Evolutionary conservation across 2,888 invertebrate species (phyloP).

Genomic region (Hoplodrina ambigua): DNA sequence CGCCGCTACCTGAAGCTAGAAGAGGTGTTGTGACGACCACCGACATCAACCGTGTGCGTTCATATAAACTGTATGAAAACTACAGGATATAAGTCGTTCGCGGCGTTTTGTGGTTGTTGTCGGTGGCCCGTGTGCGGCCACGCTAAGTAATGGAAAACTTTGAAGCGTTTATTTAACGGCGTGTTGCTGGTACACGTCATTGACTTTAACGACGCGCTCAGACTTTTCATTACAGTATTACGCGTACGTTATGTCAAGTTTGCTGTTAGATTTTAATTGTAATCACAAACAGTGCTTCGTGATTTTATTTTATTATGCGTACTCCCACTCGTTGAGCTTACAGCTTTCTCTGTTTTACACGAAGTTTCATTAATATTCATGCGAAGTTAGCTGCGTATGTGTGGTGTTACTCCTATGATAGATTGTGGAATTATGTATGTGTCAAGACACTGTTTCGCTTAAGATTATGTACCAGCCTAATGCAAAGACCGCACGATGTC

Average conservation of each 20-base stretch:
- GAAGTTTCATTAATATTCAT: not conserved
- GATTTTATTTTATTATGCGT: conserved; percentile 33
- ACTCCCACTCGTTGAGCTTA: conserved; percentile 1
- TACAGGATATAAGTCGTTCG: too few species aligned
- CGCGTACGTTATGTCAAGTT: conserved; percentile 52
- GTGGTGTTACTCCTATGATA: conserved; percentile 2
- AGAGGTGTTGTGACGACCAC: too few species aligned
- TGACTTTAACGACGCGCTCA: conserved; percentile 79
- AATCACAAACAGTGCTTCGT: conserved; percentile 39
- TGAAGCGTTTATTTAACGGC: conserved; percentile 69
- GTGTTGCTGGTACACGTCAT: conserved; percentile 77
- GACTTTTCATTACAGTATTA: conserved; percentile 76
- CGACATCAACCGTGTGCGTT: too few species aligned
- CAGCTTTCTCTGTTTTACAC: conserved; percentile 6
- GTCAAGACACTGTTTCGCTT: not conserved
- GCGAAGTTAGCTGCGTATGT: not conserved
- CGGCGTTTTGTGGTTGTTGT: too few species aligned
- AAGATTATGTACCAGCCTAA: not conserved
- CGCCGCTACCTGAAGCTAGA: too few species aligned
- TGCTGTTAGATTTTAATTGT: conserved; percentile 52
- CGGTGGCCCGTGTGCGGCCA: too few species aligned
- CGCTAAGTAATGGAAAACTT: conserved; percentile 74
- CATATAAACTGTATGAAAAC: too few species aligned
- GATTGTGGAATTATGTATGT: not conserved
- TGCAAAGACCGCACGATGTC: too few species aligned